Conservation (phyloP, 2,797 vertebrate genomes). For the Squalus acanthias region DNA sequence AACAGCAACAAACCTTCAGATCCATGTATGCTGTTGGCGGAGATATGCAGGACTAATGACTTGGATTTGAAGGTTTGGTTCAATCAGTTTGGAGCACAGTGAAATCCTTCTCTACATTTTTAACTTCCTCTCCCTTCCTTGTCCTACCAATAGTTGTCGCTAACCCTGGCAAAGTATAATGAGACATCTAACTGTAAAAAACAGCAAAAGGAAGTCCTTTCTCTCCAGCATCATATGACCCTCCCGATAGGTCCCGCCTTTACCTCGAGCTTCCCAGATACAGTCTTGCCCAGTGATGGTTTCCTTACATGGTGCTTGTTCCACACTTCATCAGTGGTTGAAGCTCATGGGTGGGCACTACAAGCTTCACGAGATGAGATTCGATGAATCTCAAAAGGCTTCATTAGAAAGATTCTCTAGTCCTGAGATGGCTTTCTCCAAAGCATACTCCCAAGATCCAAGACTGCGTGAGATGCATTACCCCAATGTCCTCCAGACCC, state of each 20-base stretch:
- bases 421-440: too few relatives aligned
- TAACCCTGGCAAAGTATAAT: background rate
- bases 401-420: background rate
- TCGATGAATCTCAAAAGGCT: background rate
- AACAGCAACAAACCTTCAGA: too few relatives aligned
- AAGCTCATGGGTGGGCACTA: background rate
- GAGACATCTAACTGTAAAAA: background rate
- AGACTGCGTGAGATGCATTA: background rate
- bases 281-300: background rate
- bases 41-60: background rate
- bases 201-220: background rate
- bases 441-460: too few relatives aligned
- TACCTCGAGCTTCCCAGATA: background rate
- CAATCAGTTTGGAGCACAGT: background rate
- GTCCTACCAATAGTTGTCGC: background rate
- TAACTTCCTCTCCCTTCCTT: background rate
- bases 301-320: background rate
- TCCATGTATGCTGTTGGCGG: background rate
- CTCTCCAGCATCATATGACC: background rate
- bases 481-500: too few relatives aligned
- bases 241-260: background rate
- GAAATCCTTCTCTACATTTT: background rate
- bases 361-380: background rate
- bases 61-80: background rate
- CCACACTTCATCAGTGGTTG: too few relatives aligned